phyloP scores from a whole-genome alignment of 1,140 invertebrate species.

The Trichoplusia ni region DNA sequence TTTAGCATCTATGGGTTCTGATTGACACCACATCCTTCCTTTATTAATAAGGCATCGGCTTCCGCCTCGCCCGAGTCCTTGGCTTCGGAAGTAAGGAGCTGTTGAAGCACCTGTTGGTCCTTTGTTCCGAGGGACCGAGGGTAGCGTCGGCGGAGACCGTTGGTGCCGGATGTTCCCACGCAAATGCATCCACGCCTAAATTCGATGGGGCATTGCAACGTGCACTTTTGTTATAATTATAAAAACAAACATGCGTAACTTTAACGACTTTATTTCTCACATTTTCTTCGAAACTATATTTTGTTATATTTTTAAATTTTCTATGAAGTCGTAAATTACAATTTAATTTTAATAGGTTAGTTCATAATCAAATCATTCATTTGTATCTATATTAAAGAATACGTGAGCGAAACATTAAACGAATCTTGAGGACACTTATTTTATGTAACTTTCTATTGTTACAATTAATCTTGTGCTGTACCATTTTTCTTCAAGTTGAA shows the following conservation, averaged over 20 bases:
- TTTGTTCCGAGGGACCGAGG: slow-evolving; percentile 53
- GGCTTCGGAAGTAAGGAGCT: slow-evolving; percentile 72
- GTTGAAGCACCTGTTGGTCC: slow-evolving; percentile 55
- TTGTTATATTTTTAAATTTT: too few species aligned
- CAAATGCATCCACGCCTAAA: slow-evolving; percentile 43
- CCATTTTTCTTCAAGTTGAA: slow-evolving; percentile 26
- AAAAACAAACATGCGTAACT: not conserved
- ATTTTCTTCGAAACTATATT: too few species aligned
- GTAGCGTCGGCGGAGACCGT: slow-evolving; percentile 37
- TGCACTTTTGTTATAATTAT: slow-evolving; percentile 27
- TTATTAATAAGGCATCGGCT: slow-evolving; percentile 8
- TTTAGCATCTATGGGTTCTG: not conserved
- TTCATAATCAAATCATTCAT: too few species aligned
- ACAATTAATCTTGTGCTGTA: slow-evolving; percentile 15
- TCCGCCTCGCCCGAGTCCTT: slow-evolving; percentile 10
- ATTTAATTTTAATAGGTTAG: too few species aligned
- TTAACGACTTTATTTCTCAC: too few species aligned
- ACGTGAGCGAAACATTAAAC: not conserved
- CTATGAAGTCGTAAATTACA: too few species aligned
- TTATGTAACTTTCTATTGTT: slow-evolving; percentile 10
- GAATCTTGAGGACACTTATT: not conserved
- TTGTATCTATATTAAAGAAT: too few species aligned
- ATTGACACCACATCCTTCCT: slow-evolving; percentile 51
- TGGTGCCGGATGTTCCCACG: slow-evolving; percentile 72
- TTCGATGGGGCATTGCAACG: slow-evolving; percentile 35